Evolutionary conservation across 2,888 invertebrate genomes (phyloP).

Genomic region (Heteromurus nitidus): DNA sequence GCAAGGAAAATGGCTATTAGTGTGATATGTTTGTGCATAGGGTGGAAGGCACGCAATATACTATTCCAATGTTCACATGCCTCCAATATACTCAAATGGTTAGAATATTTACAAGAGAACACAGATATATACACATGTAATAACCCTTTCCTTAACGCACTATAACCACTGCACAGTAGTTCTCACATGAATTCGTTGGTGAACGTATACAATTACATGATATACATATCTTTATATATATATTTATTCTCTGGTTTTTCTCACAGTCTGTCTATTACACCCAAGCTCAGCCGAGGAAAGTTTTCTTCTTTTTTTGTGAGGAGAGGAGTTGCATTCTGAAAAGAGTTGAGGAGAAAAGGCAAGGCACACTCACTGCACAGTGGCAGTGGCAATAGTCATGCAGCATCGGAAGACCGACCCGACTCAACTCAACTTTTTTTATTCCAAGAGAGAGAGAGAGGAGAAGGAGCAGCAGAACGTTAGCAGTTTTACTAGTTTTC

Average conservation of each 20-base stretch:
- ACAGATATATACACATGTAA: no score
- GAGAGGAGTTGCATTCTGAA: background rate
- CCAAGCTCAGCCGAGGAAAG: background rate
- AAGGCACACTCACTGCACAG: no score
- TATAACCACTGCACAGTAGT: no score
- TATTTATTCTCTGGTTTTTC: conserved; percentile 7
- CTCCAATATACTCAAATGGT: no score
- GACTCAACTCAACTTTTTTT: conserved; percentile 39
- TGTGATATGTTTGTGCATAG: background rate
- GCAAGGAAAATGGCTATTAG: background rate
- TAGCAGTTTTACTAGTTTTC: no score
- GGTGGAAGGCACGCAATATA: background rate
- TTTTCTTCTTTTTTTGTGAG: no score
- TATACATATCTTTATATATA: background rate
- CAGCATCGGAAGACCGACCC: conserved; percentile 22
- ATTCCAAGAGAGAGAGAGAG: no score
- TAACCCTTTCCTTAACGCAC: no score
- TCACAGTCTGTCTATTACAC: background rate
- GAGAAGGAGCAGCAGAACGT: no score
- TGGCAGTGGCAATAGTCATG: conserved; percentile 4
- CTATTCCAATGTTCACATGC: no score
- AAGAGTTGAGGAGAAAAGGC: no score
- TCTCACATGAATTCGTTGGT: background rate
- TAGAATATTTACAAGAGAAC: no score
- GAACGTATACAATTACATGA: background rate